Conservation (phyloP, 1,140 invertebrate genomes). For the Lysiphlebus fabarum region DNA sequence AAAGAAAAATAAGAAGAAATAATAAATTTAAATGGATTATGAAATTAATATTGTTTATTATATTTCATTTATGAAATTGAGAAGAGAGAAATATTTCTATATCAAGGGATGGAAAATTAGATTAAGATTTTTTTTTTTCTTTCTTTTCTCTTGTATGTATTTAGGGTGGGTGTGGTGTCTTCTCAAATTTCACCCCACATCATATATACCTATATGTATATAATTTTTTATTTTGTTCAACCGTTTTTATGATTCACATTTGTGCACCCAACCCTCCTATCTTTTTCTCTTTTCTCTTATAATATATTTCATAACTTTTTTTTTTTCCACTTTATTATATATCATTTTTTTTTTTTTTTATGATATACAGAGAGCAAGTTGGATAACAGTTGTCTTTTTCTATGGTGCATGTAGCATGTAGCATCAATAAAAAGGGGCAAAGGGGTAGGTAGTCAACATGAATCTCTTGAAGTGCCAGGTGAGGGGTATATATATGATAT, state of each 20-base stretch:
- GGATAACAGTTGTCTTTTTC: no score
- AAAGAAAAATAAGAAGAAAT: neutral
- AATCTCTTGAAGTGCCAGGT: slow-evolving; percentile 45
- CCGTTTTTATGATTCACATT: slow-evolving; percentile 5
- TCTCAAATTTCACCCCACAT: slow-evolving; percentile 21
- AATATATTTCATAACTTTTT: neutral
- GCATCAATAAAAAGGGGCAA: neutral
- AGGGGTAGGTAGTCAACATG: slow-evolving; percentile 12
- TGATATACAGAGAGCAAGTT: neutral
- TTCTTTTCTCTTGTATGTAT: neutral
- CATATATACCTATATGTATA: slow-evolving; percentile 20
- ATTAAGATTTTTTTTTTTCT: slow-evolving; percentile 8
- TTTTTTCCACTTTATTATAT: slow-evolving; percentile 14
- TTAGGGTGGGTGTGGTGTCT: slow-evolving; percentile 15
- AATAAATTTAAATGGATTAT: neutral
- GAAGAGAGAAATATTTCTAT: neutral
- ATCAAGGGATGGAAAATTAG: slow-evolving; percentile 30
- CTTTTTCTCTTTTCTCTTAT: no score
- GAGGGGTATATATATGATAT: slow-evolving; percentile 29
- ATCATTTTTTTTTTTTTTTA: neutral
- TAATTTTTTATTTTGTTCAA: neutral
- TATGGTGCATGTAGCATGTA: no score
- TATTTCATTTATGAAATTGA: slow-evolving; percentile 12
- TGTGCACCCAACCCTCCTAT: no score
- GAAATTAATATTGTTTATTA: neutral